Evolutionary conservation across 2,113 vertebrate genomes (phyloP), one percentile per base, ranked within the genome.

Genomic region (Stictonetta naevosa): DNA sequence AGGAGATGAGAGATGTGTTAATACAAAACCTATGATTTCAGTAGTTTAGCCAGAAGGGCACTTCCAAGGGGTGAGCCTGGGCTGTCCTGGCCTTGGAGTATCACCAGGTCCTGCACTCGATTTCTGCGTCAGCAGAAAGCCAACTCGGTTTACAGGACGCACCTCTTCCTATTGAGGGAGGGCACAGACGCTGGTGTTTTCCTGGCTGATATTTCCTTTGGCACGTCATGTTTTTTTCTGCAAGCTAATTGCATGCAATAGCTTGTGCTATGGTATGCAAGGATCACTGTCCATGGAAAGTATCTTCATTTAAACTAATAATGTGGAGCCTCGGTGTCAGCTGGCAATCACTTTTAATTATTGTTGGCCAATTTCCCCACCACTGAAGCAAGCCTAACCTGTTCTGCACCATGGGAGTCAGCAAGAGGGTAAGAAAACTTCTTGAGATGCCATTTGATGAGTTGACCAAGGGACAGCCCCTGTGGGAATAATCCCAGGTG

Each of bases 241-340:
- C 58, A n/a, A 92, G 69, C 21, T 78, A 92, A 86, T 72, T 88
- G 48, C 46, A 40, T 29, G 34, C 62, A 83, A 34, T 29, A 84
- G 38, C 66, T 84, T 75, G n/a, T 84, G 44, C 60, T 83, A 20
- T 0, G 0, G n/a, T 8, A 52, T 46, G 31, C 82, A 86, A 77
- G 76, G 60, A 52, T 76, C 68, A 26, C n/a, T 60, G 58, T 64
- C 62, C 53, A 23, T 82, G 86, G 90, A 88, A 94, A 92, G 73
- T 83, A 68, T 96, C 76, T 93, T 86, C 73, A 93, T 95, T 96
- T 90, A 64, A 93, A 91, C 38, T 92, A 93, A 78, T 92, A 81
- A 78, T 7, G 48, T 42, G 69, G 63, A 86, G 71, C 85, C 58
- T 83, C 2, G 0, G 15, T 48, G 59, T 80, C 75, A 93, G 56